Conservation (phyloP, 64 coral and sea anemone species). For the Porites lutea region DNA sequence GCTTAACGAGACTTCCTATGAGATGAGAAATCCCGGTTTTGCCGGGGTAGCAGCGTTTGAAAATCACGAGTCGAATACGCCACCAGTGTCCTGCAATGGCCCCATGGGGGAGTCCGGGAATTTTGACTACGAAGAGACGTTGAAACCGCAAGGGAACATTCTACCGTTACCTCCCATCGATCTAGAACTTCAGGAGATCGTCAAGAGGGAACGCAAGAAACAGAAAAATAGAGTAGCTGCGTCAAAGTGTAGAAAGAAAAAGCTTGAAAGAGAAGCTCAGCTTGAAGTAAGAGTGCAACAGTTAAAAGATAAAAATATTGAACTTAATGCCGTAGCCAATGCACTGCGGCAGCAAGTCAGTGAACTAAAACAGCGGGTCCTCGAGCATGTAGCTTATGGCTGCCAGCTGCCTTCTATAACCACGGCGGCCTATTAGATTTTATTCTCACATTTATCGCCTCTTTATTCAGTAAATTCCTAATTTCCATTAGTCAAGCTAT, state of each 20-base stretch:
- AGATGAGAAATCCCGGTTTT: not conserved
- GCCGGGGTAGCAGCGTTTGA: not conserved
- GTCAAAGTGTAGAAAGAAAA: conserved; percentile 98
- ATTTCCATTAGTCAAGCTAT: too few relatives aligned
- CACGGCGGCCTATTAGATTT: conserved; percentile 56
- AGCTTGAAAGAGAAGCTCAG: conserved; percentile 97
- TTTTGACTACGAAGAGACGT: conserved; percentile 48
- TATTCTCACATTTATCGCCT: too few relatives aligned
- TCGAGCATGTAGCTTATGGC: conserved; percentile 95
- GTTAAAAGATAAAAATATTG: conserved; percentile 98
- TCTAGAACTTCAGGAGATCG: conserved; percentile 96
- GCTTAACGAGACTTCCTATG: not conserved
- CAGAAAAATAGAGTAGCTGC: conserved; percentile 98
- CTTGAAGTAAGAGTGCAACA: conserved; percentile 96
- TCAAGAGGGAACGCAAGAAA: conserved; percentile 97
- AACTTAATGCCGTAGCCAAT: conserved; percentile 87
- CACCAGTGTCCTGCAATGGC: conserved; percentile 18
- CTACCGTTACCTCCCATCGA: conserved; percentile 96
- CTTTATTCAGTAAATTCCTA: not conserved
- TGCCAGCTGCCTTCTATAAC: conserved; percentile 89
- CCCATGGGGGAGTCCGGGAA: conserved; percentile 21
- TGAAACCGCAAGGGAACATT: conserved; percentile 40
- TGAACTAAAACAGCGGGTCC: conserved; percentile 89
- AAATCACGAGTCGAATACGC: conserved; percentile 31
- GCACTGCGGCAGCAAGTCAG: conserved; percentile 84